Evolutionary conservation across 2,888 invertebrate species (phyloP).

Genomic region (Trachelus tabidus): DNA sequence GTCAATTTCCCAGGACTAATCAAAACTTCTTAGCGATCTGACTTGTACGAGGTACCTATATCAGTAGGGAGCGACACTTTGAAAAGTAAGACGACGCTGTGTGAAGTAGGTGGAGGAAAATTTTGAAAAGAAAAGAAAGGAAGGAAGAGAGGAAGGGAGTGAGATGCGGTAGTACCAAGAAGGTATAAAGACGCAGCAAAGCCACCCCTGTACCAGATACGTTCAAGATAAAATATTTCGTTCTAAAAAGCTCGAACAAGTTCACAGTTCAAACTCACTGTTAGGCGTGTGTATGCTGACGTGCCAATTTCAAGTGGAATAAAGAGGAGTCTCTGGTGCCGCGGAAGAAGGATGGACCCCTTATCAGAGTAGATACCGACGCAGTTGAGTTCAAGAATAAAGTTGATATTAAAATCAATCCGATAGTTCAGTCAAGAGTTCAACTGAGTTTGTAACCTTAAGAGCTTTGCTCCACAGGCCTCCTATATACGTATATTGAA

Average conservation of each 20-base stretch:
- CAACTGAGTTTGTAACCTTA: conserved; percentile 57
- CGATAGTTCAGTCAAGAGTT: conserved; percentile 56
- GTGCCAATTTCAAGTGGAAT: conserved; percentile 15
- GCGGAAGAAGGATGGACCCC: conserved; percentile 7
- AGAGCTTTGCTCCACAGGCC: conserved; percentile 28
- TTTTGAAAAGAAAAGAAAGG: conserved; percentile 14
- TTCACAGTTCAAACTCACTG: background rate
- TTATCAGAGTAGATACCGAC: background rate
- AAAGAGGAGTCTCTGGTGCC: conserved; percentile 10
- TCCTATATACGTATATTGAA: conserved; percentile 50
- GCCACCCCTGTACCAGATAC: background rate
- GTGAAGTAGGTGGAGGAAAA: conserved; percentile 1
- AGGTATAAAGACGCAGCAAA: conserved; percentile 3
- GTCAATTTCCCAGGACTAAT: conserved; percentile 52
- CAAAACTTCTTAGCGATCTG: conserved; percentile 42
- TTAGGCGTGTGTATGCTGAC: background rate
- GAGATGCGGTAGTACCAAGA: conserved; percentile 16
- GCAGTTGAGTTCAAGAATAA: conserved; percentile 46
- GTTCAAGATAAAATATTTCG: background rate
- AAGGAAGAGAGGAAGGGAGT: conserved; percentile 20
- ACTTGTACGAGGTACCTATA: background rate
- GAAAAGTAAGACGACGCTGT: conserved; percentile 8
- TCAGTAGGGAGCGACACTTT: conserved; percentile 2
- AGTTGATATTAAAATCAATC: conserved; percentile 65
- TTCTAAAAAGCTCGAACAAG: background rate